Conservation (phyloP, 2,797 vertebrate species). For the Zalophus californianus region DNA sequence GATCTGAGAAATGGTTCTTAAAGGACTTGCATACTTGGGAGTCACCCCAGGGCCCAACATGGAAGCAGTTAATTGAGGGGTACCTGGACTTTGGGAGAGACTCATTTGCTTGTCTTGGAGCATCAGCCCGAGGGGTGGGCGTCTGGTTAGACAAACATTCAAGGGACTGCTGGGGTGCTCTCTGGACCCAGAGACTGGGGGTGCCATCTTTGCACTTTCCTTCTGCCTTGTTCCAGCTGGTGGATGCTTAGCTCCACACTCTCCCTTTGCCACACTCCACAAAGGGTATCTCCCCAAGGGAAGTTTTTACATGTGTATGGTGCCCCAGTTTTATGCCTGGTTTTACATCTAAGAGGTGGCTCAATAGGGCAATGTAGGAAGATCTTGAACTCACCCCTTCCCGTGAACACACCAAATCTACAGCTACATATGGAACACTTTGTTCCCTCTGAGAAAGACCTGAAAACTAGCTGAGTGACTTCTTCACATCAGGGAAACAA, state of each 20-base stretch:
- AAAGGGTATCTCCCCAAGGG: background rate
- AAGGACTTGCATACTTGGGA: background rate
- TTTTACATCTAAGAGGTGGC: background rate
- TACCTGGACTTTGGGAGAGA: background rate
- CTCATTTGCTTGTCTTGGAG: background rate
- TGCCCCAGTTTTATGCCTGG: background rate
- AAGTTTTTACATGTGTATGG: background rate
- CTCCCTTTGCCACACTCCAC: background rate
- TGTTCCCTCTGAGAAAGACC: background rate
- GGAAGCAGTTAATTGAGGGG: background rate
- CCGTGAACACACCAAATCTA: background rate
- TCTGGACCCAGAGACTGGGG: background rate
- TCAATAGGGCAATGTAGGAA: background rate
- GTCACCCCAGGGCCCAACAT: background rate
- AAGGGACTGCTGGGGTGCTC: background rate
- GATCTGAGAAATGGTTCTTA: background rate
- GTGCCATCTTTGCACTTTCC: background rate
- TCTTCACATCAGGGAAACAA: background rate
- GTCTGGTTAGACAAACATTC: background rate
- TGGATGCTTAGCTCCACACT: background rate
- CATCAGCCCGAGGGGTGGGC: background rate
- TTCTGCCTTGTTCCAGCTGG: background rate
- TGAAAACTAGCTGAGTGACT: background rate
- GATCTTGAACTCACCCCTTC: background rate
- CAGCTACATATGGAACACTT: background rate